Base-by-base conservation (phyloP, 1,140 invertebrate species). In the Heliconius melpomene region DNA sequence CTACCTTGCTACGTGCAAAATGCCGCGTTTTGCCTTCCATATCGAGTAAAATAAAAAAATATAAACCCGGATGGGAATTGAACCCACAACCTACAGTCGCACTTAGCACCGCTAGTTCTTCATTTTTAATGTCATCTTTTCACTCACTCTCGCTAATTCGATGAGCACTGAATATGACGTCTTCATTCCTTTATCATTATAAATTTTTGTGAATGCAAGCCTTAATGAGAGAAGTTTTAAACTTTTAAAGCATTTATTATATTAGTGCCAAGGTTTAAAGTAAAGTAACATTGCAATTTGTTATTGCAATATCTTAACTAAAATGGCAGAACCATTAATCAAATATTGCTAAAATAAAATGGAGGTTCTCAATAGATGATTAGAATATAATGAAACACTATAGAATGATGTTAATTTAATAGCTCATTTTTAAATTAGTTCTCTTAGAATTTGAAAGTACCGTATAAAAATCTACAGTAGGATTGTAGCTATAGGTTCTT, bases 361-460 rank as follows among this genome's bases (percentile, higher is more conserved):
- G 60, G 54, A n/a, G 9, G n/a, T 29, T 29, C 60, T 66, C 60
- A 66, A 66, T 66, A 66, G 60, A 66, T 66, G 60, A 66, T 66
- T 66, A 29, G 11, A 66, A 66, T 66, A 29, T 66, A 26, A 66
- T 66, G 26, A 6, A 66, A 66, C n/a, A n/a, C 20, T 23, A 57
- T 29, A 66, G 8, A 29, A 29, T 29, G 60, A 29, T 66, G 60
- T 66, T 26, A 18, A 66, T 66, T 66, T 66, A 66, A 66, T 29
- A 66, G 13, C 11, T 29, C 26, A 57, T 46, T 16, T 46, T 16
- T 46, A 46, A 46, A 46, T 46, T 5, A 46, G 3, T 40, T 13
- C 38, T 11, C 38, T 3, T 40, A 40, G 9, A 13, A 40, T 11
- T 40, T 40, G 38, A 40, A 40, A 40, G 38, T 40, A 40, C 38